These are phyloP conservation scores for Zaprionus obscuricornis DNA, from an alignment of 2,888 invertebrate genomes.

Conservation along the genomic window DNA sequence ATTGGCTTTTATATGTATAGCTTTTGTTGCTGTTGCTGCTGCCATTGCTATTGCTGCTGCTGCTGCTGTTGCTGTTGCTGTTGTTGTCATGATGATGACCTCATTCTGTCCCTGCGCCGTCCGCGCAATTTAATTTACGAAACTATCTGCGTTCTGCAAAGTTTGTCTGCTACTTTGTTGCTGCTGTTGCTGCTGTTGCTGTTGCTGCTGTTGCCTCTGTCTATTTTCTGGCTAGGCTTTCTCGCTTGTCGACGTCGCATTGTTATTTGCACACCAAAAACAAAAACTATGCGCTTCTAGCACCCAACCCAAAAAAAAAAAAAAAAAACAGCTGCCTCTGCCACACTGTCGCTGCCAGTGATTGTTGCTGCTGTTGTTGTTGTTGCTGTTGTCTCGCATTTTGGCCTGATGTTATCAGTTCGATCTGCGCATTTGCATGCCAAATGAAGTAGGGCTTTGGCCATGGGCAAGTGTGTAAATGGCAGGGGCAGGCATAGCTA, in stretches of 20 bases:
- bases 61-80: too few species aligned
- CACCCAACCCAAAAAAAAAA: background rate
- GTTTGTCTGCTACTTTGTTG: constrained; percentile 68
- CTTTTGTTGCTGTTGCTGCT: constrained; percentile 19
- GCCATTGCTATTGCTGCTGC: constrained; percentile 6
- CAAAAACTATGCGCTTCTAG: constrained; percentile 40
- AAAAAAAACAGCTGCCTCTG: background rate
- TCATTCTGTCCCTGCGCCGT: constrained; percentile 57
- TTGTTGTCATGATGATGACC: constrained; percentile 62
- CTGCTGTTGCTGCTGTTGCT: constrained; percentile 20
- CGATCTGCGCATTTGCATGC: constrained; percentile 75
- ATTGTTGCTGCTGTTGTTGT: too few species aligned
- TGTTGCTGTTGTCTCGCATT: constrained; percentile 32
- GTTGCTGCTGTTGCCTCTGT: constrained; percentile 28
- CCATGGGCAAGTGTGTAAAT: too few species aligned
- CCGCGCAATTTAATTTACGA: constrained; percentile 74
- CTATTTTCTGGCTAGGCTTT: constrained; percentile 50
- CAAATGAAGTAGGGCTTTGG: constrained; percentile 66
- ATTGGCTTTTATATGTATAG: constrained; percentile 58
- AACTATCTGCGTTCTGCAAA: constrained; percentile 70
- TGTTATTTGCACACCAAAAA: constrained; percentile 66
- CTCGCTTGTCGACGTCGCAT: constrained; percentile 54
- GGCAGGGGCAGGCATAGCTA: too few species aligned
- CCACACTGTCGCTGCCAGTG: background rate
- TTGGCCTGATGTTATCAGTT: constrained; percentile 74